phyloP scores from a whole-genome alignment of 1,140 invertebrate genomes.

The Saccostrea echinata region DNA sequence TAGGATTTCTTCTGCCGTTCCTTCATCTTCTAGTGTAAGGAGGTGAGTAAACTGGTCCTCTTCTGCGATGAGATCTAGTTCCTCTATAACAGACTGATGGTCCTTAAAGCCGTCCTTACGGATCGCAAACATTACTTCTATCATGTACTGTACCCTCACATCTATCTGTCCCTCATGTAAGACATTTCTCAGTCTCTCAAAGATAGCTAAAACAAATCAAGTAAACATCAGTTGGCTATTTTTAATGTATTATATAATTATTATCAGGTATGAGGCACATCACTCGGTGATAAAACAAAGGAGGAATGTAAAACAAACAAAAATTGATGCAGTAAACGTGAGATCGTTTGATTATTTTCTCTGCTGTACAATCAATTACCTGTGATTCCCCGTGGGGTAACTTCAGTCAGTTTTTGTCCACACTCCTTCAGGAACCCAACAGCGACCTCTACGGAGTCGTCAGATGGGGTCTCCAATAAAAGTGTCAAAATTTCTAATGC shows the following conservation, averaged over 20 bases:
- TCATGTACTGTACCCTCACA: constrained; percentile 97
- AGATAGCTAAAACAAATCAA: constrained; percentile 86
- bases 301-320: too few species aligned
- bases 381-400: constrained; percentile 93
- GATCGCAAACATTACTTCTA: constrained; percentile 96
- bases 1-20: constrained; percentile 89
- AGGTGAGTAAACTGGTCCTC: constrained; percentile 98
- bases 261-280: too few species aligned
- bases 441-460: constrained; percentile 98
- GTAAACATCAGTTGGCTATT: too few species aligned
- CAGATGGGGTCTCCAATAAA: constrained; percentile 95
- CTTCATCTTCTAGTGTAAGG: constrained; percentile 92
- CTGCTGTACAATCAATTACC: constrained; percentile 70
- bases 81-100: constrained; percentile 85
- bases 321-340: too few species aligned
- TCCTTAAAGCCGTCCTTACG: constrained; percentile 96
- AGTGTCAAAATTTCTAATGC: constrained; percentile 97
- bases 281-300: too few species aligned
- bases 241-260: too few species aligned
- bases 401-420: constrained; percentile 95
- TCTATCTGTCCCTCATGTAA: constrained; percentile 96
- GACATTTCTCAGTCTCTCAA: constrained; percentile 96
- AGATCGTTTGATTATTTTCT: too few species aligned
- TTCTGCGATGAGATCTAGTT: constrained; percentile 97
- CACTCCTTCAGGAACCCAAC: constrained; percentile 98